Evolutionary conservation across 2,888 invertebrate species (phyloP), one percentile per base, ranked within the genome.

Genomic region (Byasa hedistus): DNA sequence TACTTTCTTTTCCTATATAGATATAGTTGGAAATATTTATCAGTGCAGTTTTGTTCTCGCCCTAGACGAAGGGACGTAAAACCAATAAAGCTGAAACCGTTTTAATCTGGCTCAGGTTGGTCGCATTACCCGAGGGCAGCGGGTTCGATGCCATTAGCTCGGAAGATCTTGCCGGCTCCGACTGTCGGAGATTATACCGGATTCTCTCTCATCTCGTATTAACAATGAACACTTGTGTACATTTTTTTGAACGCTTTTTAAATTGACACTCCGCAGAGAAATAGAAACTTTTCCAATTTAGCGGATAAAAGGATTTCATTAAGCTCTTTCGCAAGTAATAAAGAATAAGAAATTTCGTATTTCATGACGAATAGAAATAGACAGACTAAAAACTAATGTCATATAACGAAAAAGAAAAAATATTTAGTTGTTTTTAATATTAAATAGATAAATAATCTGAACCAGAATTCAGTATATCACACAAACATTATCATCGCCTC

Each of bases 61-160:
- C 36, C 39, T 27, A 54, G 59, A 57, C 56, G 56, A 56, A 68
- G 63, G 64, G 60, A 60, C 59, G 62, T 61, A n/a, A 69, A 69
- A 68, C 71, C 73, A 71, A 74, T 73, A 73, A 71, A 71, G 71
- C 73, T 70, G 59, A 66, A 65, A 60, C 68, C 66, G 68, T 57
- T 64, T 69, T 72, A 74, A 72, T 74, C 73, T 69, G 66, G 61
- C 66, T 68, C 65, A 60, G 57, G 66, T 66, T 57, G 65, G 68
- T 57, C 51, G 57, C 51, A 70, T 69, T 70, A 70, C 60, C 56
- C 55, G 57, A 27, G 59, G 64, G 64, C 64, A 69, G 68, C 65
- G 61, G 65, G 65, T 65, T 63, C 68, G 68, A 65, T 60, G 52
- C 65, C 69, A 61, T 67, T 60, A 68, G 65, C 48, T 56, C 19